A percentile compares a stretch with the other conserved stretches of the same genome.
Conservation (phyloP, 2,888 invertebrate species). For the Listrodromus nycthemerus region DNA sequence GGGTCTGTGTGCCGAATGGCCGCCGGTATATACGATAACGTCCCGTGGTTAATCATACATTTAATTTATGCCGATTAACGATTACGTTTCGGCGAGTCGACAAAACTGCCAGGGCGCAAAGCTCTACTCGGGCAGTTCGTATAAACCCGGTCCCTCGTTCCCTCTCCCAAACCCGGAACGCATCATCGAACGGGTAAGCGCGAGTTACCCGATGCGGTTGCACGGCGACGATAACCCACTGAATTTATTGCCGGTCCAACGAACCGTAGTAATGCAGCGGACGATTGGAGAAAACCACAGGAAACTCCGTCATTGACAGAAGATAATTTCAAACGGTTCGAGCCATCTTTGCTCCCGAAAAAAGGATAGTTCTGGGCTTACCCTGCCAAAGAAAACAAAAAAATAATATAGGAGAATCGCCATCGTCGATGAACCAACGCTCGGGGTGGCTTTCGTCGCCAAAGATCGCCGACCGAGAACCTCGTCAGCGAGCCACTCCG, state of each 20-base stretch:
- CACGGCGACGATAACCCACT: constrained; percentile 64
- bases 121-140: constrained; percentile 4
- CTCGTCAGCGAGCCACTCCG: not conserved
- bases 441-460: not conserved
- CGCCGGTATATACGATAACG: constrained; percentile 57
- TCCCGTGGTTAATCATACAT: constrained; percentile 75
- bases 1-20: constrained; percentile 37
- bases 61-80: constrained; percentile 79
- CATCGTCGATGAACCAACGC: too few relatives aligned
- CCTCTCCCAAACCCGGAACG: constrained; percentile 9
- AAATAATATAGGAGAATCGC: not conserved
- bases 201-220: constrained; percentile 45
- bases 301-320: constrained; percentile 76
- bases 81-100: constrained; percentile 71
- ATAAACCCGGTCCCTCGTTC: not conserved
- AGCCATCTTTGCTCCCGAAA: not conserved
- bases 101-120: constrained; percentile 65
- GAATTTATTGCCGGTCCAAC: constrained; percentile 77
- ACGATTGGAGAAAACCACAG: constrained; percentile 77
- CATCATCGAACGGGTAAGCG: constrained; percentile 61
- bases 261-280: constrained; percentile 73
- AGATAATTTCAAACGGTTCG: constrained; percentile 72
- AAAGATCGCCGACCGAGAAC: not conserved
- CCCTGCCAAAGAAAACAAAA: not conserved
- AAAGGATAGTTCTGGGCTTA: not conserved